Percentiles rank a stretch among this genome's conserved stretches.
These are phyloP conservation scores for Diabrotica balteata DNA, from an alignment of 2,888 invertebrate species.

Conservation along the genomic window DNA sequence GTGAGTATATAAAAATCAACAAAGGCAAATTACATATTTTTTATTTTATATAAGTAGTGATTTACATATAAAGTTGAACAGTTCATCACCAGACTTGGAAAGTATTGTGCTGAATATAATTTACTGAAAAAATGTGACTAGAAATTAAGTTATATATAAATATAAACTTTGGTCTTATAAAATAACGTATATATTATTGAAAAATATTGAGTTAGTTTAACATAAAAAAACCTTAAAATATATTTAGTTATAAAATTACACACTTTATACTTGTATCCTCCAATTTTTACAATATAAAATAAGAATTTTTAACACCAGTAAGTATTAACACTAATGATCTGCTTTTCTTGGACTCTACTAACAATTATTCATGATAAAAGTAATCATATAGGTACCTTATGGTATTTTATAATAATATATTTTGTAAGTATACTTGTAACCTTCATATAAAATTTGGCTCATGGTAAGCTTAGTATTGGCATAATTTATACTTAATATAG, in stretches of 20 bases:
- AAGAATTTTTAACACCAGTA: no score
- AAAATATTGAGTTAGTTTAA: constrained; percentile 32
- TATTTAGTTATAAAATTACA: constrained; percentile 18
- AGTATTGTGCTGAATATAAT: constrained; percentile 43
- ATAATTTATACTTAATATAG: no score
- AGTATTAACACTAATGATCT: background rate
- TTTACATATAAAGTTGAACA: constrained; percentile 39
- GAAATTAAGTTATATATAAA: constrained; percentile 41
- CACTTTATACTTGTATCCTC: background rate
- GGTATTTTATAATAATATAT: no score
- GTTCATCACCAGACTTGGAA: constrained; percentile 37
- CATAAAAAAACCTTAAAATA: constrained; percentile 26
- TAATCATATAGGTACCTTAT: no score
- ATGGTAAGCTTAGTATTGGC: no score
- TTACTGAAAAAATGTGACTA: constrained; percentile 47
- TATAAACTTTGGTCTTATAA: constrained; percentile 44
- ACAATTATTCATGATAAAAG: no score
- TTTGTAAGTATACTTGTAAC: no score
- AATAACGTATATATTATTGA: constrained; percentile 2
- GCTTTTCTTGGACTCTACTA: no score
- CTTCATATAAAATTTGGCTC: no score
- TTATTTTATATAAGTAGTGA: constrained; percentile 36
- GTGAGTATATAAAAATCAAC: no score
- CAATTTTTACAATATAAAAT: no score
- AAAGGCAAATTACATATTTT: constrained; percentile 38